Conservation (phyloP, 1,140 invertebrate genomes). For the Brachionus paranguensis region DNA sequence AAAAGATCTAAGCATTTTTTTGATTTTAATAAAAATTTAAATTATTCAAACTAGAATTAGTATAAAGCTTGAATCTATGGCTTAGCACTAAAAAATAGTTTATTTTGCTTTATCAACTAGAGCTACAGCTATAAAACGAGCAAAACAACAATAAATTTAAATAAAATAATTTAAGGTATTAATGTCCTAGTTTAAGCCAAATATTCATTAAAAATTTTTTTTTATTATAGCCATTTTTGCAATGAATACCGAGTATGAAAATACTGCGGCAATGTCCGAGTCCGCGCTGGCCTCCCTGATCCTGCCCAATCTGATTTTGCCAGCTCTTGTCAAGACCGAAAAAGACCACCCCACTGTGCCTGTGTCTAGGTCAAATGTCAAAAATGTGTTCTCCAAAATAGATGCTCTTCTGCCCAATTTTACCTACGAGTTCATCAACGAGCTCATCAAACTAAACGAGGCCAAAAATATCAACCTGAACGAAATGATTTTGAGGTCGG, state of each 20-base stretch:
- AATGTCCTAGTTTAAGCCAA: neutral
- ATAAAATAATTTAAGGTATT: constrained; percentile 13
- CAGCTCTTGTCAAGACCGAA: constrained; percentile 2
- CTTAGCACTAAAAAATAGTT: constrained; percentile 11
- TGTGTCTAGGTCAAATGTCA: neutral
- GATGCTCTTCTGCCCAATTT: constrained; percentile 16
- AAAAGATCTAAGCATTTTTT: constrained; percentile 3
- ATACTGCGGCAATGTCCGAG: neutral
- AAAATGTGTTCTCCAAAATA: neutral
- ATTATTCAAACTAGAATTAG: neutral
- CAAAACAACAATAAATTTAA: constrained; percentile 16
- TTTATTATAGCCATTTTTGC: neutral
- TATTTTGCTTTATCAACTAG: constrained; percentile 13
- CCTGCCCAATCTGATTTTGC: constrained; percentile 3
- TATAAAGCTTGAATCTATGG: neutral
- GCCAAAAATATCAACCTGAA: constrained; percentile 21
- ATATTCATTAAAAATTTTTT: neutral
- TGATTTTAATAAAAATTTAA: neutral
- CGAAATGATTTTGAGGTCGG: constrained; percentile 12
- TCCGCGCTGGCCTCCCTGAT: constrained; percentile 13
- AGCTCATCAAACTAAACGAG: neutral
- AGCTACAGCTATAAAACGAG: constrained; percentile 15
- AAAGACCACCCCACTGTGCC: neutral
- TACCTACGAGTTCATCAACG: constrained; percentile 12
- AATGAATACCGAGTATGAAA: constrained; percentile 19